Conservation (phyloP, 2,113 vertebrate species). For the Mus musculus region GRCm39 chr7:115546501-115547000, state of each 20-base stretch:
- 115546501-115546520: not conserved
- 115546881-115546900: conserved; percentile 63
- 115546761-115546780: not conserved
- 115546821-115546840: conserved; percentile 27
- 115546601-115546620: too few species aligned
- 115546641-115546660: not conserved
- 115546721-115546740: conserved; percentile 41
- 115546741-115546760: conserved; percentile 29
- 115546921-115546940: conserved; percentile 43
- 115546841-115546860: not conserved
- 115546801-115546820: conserved; percentile 50
- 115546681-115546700: conserved; percentile 15
- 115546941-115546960: not conserved
- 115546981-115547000: conserved; percentile 12
- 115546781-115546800: conserved; percentile 20
- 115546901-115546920: not conserved
- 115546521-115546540: too few species aligned
- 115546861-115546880: conserved; percentile 6
- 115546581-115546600: too few species aligned
- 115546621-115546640: too few species aligned
- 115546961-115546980: conserved; percentile 41
- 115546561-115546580: too few species aligned
- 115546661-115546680: conserved; percentile 14
- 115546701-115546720: not conserved
- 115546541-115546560: too few species aligned